Evolutionary conservation across 2,888 invertebrate species (phyloP).

Genomic region (Meiosimyza platycephala): DNA sequence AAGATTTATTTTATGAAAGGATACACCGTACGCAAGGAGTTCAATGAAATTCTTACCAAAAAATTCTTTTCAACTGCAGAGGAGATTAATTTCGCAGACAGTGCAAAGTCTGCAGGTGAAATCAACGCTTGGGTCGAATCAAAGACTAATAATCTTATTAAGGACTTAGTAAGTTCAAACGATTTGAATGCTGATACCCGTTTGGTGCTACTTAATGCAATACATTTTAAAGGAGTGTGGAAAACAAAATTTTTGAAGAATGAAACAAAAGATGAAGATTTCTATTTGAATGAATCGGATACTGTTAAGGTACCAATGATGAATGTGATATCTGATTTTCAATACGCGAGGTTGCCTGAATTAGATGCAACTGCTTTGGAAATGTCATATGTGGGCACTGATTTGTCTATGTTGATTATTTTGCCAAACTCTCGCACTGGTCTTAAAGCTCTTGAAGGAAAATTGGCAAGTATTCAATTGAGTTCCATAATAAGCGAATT

Average conservation of each 20-base stretch:
- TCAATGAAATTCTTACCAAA: constrained; percentile 71
- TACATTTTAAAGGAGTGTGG: constrained; percentile 89
- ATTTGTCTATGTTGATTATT: constrained; percentile 80
- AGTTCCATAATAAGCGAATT: constrained; percentile 70
- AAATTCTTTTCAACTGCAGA: constrained; percentile 76
- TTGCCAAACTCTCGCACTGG: constrained; percentile 79
- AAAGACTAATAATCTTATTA: constrained; percentile 86
- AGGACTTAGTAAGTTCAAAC: constrained; percentile 75
- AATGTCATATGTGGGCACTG: constrained; percentile 77
- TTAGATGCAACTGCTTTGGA: constrained; percentile 68
- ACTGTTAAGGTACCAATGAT: constrained; percentile 75
- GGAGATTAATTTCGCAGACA: constrained; percentile 72
- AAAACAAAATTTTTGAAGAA: constrained; percentile 72
- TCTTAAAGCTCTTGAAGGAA: constrained; percentile 73
- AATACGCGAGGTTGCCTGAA: constrained; percentile 51
- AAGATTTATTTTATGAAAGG: constrained; percentile 77
- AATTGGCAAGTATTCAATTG: constrained; percentile 72
- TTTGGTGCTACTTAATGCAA: constrained; percentile 83
- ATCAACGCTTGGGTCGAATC: constrained; percentile 87
- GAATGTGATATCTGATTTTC: constrained; percentile 67
- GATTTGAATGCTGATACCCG: constrained; percentile 71
- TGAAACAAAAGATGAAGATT: constrained; percentile 73
- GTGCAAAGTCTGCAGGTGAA: constrained; percentile 67
- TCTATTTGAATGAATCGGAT: constrained; percentile 72
- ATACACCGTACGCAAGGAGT: constrained; percentile 70